Base-by-base conservation (phyloP, 2,797 vertebrate species). In the Momotus momota region DNA sequence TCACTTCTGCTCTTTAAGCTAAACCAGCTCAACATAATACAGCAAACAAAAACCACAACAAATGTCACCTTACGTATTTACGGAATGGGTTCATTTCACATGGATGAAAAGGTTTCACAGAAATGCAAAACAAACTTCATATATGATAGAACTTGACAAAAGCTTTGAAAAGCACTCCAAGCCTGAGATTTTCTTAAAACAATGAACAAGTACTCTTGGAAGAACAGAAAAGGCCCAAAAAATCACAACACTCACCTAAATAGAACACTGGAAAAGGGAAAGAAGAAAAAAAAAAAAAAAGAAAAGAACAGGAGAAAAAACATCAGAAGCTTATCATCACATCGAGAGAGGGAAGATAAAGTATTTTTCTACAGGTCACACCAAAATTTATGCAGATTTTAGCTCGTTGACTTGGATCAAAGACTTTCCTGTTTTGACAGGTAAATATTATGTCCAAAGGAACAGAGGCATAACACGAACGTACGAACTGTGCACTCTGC, bases 211-310 rank as follows among this genome's bases (percentile, higher is more conserved):
- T 95, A 94, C 26, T 97, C 64, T 93, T 86, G 35, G n/a, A 92
- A 52, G 74, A 91, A 92, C 58, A 88, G 66, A 58, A 96, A 91
- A 83, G 92, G 92, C 83, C 98, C 90, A 94, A 96, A 95, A 95
- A 97, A 96, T 96, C 93, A 61, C 94, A 97, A 61, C 97, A 98
- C 97, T 98, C 97, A 98, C 98, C 98, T 98, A 98, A 98, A 98
- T 97, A 98, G 97, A 98, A 98, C 94, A 98, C 97, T 98, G 96
- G 93, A 96, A 96, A 97, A 92, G 52, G 40, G 27, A 94, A 22
- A 16, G 3, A 15, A 45, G 6, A 18, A 49, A 26, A 51, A 40
- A 69, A 12, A 67, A 12, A 38, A 6, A 11, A 46, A 25, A 57
- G 43, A 69, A 15, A 78, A 72, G 23, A 98, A 98, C 91, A 97